These are phyloP conservation scores for Zaprionus africanus DNA, from an alignment of 1,140 invertebrate genomes.

Conservation along the genomic window DNA sequence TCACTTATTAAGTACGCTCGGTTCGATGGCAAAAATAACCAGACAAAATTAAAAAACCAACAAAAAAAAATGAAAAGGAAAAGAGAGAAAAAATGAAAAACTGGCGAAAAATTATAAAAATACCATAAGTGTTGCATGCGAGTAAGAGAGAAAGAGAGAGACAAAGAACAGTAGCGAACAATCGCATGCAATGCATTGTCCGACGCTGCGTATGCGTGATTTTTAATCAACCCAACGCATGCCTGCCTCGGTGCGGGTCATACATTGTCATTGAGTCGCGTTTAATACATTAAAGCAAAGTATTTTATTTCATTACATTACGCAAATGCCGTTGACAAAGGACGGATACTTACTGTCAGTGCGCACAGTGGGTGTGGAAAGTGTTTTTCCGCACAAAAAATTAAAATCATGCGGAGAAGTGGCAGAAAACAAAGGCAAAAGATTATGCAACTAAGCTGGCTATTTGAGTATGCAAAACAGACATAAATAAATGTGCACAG, in stretches of 20 bases:
- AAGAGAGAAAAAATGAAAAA: constrained; percentile 13
- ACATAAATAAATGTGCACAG: too few species aligned
- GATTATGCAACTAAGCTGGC: too few species aligned
- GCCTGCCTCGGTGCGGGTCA: constrained; percentile 7
- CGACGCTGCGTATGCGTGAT: constrained; percentile 65
- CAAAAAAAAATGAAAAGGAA: neutral
- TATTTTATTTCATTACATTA: constrained; percentile 56
- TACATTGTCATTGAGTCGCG: constrained; percentile 26
- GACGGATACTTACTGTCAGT: constrained; percentile 6
- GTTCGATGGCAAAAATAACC: constrained; percentile 43
- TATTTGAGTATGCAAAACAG: too few species aligned
- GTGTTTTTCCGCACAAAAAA: neutral
- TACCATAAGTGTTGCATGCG: neutral
- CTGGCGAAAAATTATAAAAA: constrained; percentile 7
- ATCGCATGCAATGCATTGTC: constrained; percentile 43
- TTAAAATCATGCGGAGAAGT: neutral
- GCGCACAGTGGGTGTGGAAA: constrained; percentile 12
- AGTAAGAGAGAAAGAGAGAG: neutral
- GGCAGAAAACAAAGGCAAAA: too few species aligned
- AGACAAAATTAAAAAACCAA: constrained; percentile 9
- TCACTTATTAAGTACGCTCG: constrained; percentile 70
- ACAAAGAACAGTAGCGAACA: constrained; percentile 4
- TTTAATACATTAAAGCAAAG: constrained; percentile 54
- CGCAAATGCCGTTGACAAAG: constrained; percentile 30
- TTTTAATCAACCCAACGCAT: constrained; percentile 57